A percentile compares a stretch with the other conserved stretches of the same genome.
Conservation (phyloP, 2,113 vertebrate species). For the Nematolebias whitei region DNA sequence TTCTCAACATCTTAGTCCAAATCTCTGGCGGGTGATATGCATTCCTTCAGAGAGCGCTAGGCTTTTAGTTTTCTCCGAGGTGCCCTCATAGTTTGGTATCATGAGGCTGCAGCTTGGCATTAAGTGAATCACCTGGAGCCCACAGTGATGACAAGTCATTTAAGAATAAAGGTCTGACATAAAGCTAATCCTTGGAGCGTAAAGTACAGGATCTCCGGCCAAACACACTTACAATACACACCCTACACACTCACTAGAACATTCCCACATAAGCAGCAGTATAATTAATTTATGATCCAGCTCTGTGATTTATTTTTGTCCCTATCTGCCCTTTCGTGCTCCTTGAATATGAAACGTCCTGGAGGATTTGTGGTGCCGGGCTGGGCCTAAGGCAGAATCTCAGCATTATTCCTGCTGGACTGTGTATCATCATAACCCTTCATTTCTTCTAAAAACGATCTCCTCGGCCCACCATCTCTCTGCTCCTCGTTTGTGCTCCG, state of each 20-base stretch:
- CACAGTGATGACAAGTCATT: conserved; percentile 4
- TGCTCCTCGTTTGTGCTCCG: conserved; percentile 48
- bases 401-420: conserved; percentile 41
- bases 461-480: conserved; percentile 39
- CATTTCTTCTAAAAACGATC: conserved; percentile 53
- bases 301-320: conserved; percentile 67
- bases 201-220: not conserved
- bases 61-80: not conserved
- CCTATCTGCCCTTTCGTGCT: conserved; percentile 54
- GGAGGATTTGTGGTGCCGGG: conserved; percentile 42
- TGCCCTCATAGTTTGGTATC: not conserved
- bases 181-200: conserved; percentile 6
- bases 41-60: not conserved
- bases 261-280: conserved; percentile 27
- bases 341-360: conserved; percentile 52
- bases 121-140: conserved; percentile 12
- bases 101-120: not conserved
- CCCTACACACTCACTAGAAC: conserved; percentile 8
- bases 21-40: too few species aligned
- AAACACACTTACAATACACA: conserved; percentile 2
- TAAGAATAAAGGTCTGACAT: conserved; percentile 7
- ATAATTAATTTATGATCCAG: conserved; percentile 58
- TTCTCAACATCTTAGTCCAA: too few species aligned
- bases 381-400: conserved; percentile 13
- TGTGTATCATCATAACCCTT: conserved; percentile 56